Base-by-base conservation (phyloP, 2,888 invertebrate species). In the Rutpela maculata region DNA sequence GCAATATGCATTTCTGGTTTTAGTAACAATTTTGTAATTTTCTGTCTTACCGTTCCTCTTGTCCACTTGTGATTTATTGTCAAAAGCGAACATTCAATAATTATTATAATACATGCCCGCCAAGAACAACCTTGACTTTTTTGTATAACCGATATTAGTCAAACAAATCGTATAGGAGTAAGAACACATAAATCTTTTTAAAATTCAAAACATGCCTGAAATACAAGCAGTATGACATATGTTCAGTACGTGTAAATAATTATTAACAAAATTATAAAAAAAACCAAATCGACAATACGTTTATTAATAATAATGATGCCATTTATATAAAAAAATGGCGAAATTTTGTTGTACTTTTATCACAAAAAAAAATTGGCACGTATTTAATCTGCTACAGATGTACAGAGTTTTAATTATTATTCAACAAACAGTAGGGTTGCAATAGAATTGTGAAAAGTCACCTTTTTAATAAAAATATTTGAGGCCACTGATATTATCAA, bases 181-280 rank as follows among this genome's bases (percentile, higher is more conserved):
- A 43, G 15, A 43, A 43, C 12, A 2, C 43, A 43, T 43, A 43
- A 38, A 38, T 17, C 10, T 2, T n/a, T 38, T 35, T 18, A 18
- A 65, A 38, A 65, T 65, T 65, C 63, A 17, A 65, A 38, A 18
- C 63, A 65, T 65, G 63, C 18, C 35, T 65, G 38, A 65, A 65
- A 38, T 65, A 65, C 31, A 62, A 62, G 18, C 43, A 43, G 18
- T 65, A 38, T 65, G n/a, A 65, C 63, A 38, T 38, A 17, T 38
- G 63, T 38, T 63, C 18, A 6, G 35, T 65, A 38, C 63, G 63
- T 65, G 63, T 10, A 38, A 65, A 38, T 65, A 65, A 65, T 65
- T 63, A 35, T 35, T 43, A 43, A 65, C 35, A 38, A 65, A 12
- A 62, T 35, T 38, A 65, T 11, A 12, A 26, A 17, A 65, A 31